Evolutionary conservation across 2,113 vertebrate species (phyloP), one percentile per base, ranked within the genome.

Genomic region (Ginglymostoma cirratum): DNA sequence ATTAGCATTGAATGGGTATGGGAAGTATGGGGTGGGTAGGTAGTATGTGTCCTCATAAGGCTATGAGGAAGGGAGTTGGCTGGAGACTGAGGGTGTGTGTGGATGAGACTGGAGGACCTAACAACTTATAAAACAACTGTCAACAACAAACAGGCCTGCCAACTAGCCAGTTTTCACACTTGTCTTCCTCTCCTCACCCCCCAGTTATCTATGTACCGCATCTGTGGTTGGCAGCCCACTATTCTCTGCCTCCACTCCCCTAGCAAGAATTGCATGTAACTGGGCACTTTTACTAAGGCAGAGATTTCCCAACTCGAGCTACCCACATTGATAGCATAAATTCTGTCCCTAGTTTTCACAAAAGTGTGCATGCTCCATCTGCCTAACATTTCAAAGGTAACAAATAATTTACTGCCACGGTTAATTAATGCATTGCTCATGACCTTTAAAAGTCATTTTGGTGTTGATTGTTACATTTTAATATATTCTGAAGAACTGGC

Each of bases 381-480:
- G 2, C 34, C 65, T 24, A 38, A 65, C 34, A 67, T 94, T 90
- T 48, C 61, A 94, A 67, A 67, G 38, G 0, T 67, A 23, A 65
- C 17, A n/a, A 94, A 38, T 67, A 94, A 67, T 67, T 94, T 94
- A 67, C 30, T 94, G 30, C 45, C 3, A 21, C 30, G 86, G 23
- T n/a, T 67, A 67, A 66, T 67, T 94, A 23, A 66, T 94, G 90
- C 90, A 94, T 94, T 94, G n/a, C 65, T 6, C 10, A n/a, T 94
- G n/a, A 67, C 65, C 65, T 67, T 90, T 90, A 90, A 90, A 61
- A 90, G 87, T 52, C 87, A 90, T 90, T 90, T 94, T n/a, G 90
- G 34, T 94, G 6, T 19, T 67, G 65, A 94, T 38, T 67, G n/a
- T 67, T 66, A 42, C 61, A 67, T 94, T 66, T 94, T 94, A 94